Percentiles rank a stretch among this genome's conserved stretches.
These are phyloP conservation scores for Toxostoma redivivum DNA, from an alignment of 2,113 vertebrate species.

Conservation along the genomic window DNA sequence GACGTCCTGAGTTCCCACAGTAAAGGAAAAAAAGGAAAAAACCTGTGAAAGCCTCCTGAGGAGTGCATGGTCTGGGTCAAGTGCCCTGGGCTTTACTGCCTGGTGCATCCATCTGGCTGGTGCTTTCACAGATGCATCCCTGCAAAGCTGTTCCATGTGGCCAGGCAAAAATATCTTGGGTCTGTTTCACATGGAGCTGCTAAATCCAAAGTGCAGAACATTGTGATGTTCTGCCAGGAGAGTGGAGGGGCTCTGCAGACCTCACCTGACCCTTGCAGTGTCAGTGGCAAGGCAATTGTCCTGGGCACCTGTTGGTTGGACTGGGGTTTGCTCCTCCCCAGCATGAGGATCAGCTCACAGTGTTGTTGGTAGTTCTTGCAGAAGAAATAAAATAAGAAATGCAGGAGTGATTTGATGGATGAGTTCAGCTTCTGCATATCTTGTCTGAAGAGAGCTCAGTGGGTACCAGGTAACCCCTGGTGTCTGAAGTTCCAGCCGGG, in stretches of 20 bases:
- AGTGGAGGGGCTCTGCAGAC: neutral
- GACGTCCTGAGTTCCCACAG: too few relatives aligned
- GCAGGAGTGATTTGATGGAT: neutral
- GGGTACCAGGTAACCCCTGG: neutral
- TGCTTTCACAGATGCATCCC: neutral
- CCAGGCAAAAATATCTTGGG: neutral
- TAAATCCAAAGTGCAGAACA: fast-evolving
- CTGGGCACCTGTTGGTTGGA: neutral
- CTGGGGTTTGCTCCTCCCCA: neutral
- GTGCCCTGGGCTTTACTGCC: fast-evolving
- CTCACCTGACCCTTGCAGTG: neutral
- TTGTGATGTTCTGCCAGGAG: neutral
- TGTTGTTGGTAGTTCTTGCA: neutral
- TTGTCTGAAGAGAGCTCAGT: neutral
- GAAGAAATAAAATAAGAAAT: neutral
- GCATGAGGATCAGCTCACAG: neutral
- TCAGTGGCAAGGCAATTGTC: neutral
- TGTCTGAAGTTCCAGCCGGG: neutral
- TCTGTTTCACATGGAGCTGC: fast-evolving
- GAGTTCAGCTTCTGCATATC: neutral
- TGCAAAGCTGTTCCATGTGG: neutral
- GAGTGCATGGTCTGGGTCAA: neutral
- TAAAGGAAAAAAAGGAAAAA: too few relatives aligned
- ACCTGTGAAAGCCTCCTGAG: neutral
- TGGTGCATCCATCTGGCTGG: neutral